Conservation (phyloP, 2,113 vertebrate species). For the Diphyllodes magnificus region DNA sequence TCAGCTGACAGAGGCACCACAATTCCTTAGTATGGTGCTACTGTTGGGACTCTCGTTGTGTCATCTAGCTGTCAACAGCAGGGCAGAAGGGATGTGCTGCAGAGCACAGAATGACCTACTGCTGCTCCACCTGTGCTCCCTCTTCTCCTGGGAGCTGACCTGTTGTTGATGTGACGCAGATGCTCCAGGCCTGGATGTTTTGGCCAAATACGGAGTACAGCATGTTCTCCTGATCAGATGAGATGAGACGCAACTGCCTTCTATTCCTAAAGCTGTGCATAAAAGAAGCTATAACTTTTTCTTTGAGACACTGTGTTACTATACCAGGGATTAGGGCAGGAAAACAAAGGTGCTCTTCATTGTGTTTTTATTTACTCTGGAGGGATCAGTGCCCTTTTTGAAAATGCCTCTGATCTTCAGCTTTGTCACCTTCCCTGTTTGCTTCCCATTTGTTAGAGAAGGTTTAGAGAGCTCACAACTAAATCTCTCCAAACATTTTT, state of each 20-base stretch:
- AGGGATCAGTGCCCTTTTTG: neutral
- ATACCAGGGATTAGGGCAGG: neutral
- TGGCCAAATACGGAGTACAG: neutral
- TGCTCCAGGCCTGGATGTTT: neutral
- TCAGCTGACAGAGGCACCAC: neutral
- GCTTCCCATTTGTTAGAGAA: neutral
- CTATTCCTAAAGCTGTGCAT: neutral
- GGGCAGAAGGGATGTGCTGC: neutral
- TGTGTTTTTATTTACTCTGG: neutral
- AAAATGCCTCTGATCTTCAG: neutral
- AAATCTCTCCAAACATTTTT: neutral
- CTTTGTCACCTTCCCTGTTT: neutral
- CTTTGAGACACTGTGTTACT: neutral
- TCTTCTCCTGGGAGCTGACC: neutral
- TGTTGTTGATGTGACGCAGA: neutral
- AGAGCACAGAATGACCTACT: neutral
- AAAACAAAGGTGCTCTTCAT: neutral
- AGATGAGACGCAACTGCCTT: neutral
- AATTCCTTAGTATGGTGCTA: neutral
- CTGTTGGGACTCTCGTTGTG: neutral
- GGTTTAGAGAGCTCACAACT: neutral
- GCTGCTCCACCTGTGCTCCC: neutral
- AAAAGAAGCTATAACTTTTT: neutral
- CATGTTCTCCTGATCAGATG: neutral
- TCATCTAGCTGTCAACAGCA: neutral